Evolutionary conservation across 1,140 invertebrate genomes (phyloP), one percentile per base, ranked within the genome.

Genomic region (silkworm (Bombyx mori)): DNA sequence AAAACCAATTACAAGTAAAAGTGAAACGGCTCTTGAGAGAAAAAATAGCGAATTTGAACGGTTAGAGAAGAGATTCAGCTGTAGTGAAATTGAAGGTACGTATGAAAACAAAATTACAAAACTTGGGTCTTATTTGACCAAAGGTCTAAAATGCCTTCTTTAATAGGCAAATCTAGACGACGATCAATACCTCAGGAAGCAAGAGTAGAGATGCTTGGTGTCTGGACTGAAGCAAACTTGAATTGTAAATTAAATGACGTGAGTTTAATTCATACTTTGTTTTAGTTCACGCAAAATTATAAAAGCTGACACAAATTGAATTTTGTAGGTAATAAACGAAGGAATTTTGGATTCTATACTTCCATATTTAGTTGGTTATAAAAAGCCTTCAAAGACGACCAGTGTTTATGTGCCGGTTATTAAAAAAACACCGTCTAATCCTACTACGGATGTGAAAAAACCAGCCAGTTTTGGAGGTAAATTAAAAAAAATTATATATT

Each of bases 291-390:
- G 35, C 52, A 52, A 8, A 8, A 45, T 45, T 8, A 10, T 45
- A 45, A 45, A 45, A 45, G 10, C 44, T 45, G 10, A 45, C 10
- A 45, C 10, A 45, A 50, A 84, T 67, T 79, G 84, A 69, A 61
- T 59, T 42, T 90, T 90, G 58, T 88, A 92, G 86, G 90, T 94
- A 6, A 88, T 94, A 55, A 92, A 93, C 52, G 93, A 95, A 85
- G 94, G 94, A 26, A 89, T 95, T 57, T 78, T 95, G 22, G 94
- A 95, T 78, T 94, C 94, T 0, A 91, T 95, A 57, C 73, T 95
- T 8, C 92, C 93, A 1, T 93, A 93, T 61, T 89, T 94, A 66
- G 82, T 92, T 7, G 86, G 85, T 9, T 84, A 87, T 45, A 82
- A 79, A 54, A 88, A 88, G 59, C 88, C 90, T 9, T 66, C 77